Evolutionary conservation across 2,113 vertebrate species (phyloP).

Genomic region (Actenoides hombroni): DNA sequence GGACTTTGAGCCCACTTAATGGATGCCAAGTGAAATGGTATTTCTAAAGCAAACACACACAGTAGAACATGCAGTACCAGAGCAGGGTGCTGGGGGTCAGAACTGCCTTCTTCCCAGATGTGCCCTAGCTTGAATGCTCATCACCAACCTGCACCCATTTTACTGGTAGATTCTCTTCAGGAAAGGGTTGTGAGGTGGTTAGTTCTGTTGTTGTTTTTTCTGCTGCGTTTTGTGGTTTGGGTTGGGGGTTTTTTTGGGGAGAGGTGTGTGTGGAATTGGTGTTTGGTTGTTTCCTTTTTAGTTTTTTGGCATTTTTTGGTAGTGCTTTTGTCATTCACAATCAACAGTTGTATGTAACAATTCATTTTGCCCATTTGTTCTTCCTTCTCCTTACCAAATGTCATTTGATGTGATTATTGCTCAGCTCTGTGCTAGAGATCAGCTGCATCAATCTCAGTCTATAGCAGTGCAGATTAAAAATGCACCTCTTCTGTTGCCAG

Average conservation of each 20-base stretch:
- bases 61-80: neutral
- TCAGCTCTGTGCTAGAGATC: neutral
- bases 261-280: neutral
- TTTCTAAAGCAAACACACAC: neutral
- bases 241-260: neutral
- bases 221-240: no score
- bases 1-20: neutral
- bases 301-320: neutral
- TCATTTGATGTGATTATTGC: neutral
- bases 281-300: no score
- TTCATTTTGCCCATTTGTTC: neutral
- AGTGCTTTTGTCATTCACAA: neutral
- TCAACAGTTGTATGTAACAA: accelerated
- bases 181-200: neutral
- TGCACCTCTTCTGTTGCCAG: neutral
- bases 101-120: neutral
- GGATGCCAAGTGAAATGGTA: neutral
- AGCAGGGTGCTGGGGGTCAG: neutral
- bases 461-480: neutral
- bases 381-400: neutral
- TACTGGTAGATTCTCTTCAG: neutral
- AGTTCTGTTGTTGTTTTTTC: no score
- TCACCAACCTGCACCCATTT: neutral
- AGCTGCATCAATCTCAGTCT: neutral
- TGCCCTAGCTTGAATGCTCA: accelerated